Base-by-base conservation (phyloP, 2,113 vertebrate species). In the Chaetorhynchus papuensis region DNA sequence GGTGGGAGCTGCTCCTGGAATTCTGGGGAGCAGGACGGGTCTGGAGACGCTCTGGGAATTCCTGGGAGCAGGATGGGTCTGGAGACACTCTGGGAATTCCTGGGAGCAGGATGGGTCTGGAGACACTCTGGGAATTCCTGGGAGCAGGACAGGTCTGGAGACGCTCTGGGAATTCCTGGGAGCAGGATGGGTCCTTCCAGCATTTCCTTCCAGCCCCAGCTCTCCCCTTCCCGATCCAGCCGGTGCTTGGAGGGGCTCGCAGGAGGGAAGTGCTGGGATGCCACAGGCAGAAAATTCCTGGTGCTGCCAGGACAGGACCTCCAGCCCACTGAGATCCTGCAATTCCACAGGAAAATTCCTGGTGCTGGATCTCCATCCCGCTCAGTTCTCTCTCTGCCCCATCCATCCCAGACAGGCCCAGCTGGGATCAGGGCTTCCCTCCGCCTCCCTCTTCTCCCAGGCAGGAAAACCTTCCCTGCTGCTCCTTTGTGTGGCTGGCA, bases 221-320 rank as follows among this genome's bases (percentile, higher is more conserved):
- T 11, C 45, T 42, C 80, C 15, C 30, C 13, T 6, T 60, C 47
- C 53, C 10, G 66, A 50, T 18, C 26, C 2, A 0, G 14, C 3
- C 15, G 19, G 52, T 1, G 1, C 50, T 22, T 4, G 18, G 66
- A 71, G 59, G 11, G 44, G 35, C n/a, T 75, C 15, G 7, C 35
- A 21, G 42, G 42, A 54, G 49, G 23, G 19, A 74, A 37, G 6
- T 17, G 23, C 37, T 18, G 44, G 50, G 28, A 45, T 21, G 52
- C 33, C 2, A 1, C 11, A 24, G 60, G 64, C 16, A 37, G 23
- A 27, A 80, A 44, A 47, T 42, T 50, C 45, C 20, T 0, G 0
- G 1, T 27, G 27, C 47, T 78, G 45, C 7, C 15, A 26, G 41
- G 52, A 20, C 5, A 3, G 22, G 30, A 33, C 28, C 22, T 57